These are phyloP conservation scores for Nothoprocta perdicaria DNA, from an alignment of 2,113 vertebrate genomes.

Conservation along the genomic window DNA sequence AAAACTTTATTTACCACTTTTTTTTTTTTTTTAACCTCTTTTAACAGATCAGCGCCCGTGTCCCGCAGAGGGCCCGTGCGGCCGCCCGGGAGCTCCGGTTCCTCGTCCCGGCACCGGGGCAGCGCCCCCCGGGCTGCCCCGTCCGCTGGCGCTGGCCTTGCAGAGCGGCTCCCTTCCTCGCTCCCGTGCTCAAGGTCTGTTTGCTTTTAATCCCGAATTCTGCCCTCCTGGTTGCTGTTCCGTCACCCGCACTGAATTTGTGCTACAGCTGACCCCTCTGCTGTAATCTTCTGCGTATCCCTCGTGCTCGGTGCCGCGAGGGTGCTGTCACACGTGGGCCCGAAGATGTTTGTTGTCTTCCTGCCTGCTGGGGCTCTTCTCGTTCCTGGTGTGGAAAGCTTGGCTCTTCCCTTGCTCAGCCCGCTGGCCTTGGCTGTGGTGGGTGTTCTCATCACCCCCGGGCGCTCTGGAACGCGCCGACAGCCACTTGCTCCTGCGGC, in stretches of 20 bases:
- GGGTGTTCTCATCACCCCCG: neutral
- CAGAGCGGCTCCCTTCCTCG: neutral
- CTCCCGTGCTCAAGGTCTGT: fast-evolving
- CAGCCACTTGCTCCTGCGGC: fast-evolving
- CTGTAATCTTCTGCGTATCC: neutral
- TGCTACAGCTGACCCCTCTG: fast-evolving
- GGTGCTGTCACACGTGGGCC: neutral
- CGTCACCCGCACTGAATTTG: fast-evolving
- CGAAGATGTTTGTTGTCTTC: neutral
- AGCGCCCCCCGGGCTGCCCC: fast-evolving
- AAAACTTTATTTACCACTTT: fast-evolving
- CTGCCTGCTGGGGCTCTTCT: neutral
- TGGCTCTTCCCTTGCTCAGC: too few relatives aligned
- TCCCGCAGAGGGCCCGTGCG: fast-evolving
- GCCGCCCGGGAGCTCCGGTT: fast-evolving
- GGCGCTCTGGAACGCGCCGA: neutral
- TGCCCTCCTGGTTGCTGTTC: neutral
- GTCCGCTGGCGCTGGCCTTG: too few relatives aligned
- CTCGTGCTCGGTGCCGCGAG: neutral
- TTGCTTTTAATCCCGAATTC: neutral
- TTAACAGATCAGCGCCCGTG: too few relatives aligned
- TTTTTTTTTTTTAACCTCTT: too few relatives aligned
- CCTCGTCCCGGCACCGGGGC: too few relatives aligned
- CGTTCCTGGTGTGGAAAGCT: neutral
- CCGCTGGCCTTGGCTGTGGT: neutral